Percentiles rank a stretch among this genome's conserved stretches.
Evolutionary conservation across 2,888 invertebrate species (phyloP).

Genomic region (Nephrotoma appendiculata): DNA sequence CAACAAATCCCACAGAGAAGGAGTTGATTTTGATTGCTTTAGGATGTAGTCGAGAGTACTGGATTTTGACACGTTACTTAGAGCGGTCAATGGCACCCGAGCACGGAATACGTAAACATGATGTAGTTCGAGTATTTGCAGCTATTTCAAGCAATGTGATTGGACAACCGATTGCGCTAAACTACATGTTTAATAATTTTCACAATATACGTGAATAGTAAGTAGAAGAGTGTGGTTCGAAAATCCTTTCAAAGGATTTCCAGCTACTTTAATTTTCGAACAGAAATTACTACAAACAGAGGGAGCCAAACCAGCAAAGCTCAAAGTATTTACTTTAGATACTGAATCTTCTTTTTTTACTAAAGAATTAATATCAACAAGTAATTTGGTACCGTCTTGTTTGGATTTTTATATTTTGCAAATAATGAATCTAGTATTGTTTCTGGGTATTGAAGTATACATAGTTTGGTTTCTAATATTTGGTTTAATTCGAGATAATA

Average conservation of each 20-base stretch:
- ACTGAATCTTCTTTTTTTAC: too few relatives aligned
- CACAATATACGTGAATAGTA: conserved; percentile 53
- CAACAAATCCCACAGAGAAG: conserved; percentile 70
- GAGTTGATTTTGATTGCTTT: conserved; percentile 60
- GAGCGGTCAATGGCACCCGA: conserved; percentile 57
- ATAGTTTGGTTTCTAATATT: too few relatives aligned
- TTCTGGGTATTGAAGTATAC: too few relatives aligned
- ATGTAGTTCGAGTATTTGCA: conserved; percentile 59
- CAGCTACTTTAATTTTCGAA: too few relatives aligned
- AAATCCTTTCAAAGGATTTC: conserved; percentile 17
- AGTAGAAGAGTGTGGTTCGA: conserved; percentile 26
- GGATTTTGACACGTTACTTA: conserved; percentile 56
- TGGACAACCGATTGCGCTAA: conserved; percentile 70
- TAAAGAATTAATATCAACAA: too few relatives aligned
- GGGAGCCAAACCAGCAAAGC: too few relatives aligned
- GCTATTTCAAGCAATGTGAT: conserved; percentile 60
- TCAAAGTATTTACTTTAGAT: too few relatives aligned
- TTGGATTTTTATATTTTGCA: too few relatives aligned
- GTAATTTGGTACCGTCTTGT: too few relatives aligned
- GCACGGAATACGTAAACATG: conserved; percentile 70
- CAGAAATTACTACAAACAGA: too few relatives aligned
- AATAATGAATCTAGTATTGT: too few relatives aligned
- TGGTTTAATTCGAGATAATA: too few relatives aligned
- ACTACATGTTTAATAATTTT: conserved; percentile 66
- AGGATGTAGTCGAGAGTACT: conserved; percentile 69